Evolutionary conservation across 2,888 invertebrate genomes (phyloP), one percentile per base, ranked within the genome.

Genomic region (Steromphala cineraria): DNA sequence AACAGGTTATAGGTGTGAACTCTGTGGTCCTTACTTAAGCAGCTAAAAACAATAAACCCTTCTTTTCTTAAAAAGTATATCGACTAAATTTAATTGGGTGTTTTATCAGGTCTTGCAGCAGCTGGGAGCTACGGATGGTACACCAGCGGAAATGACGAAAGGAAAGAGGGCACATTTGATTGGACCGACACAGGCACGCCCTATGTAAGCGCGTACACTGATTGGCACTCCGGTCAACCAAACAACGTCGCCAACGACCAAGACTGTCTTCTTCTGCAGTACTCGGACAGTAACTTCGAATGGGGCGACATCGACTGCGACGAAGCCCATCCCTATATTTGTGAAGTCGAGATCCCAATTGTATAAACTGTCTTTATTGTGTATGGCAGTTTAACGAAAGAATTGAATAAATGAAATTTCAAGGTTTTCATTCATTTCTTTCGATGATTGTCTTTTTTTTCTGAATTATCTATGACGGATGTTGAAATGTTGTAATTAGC

Each of bases 261-360:
- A 82, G 80, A 90, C 80, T 90, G 89, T 79, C 80, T 90, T 5
- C 83, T 88, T 8, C 82, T 90, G 82, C 84, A 89, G 62, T 89
- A 89, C 81, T 83, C 85, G 2, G 78, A 80, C 7, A 82, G 80
- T 15, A 81, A 84, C 56, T 89, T 83, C 80, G 76, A 84, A 62
- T 89, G 89, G 89, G 89, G 89, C 1, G 89, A 89, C 74, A 86
- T 89, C 10, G 83, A 84, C 67, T 89, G 89, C 77, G 80, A 55
- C 15, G 85, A 84, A 28, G 81, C 78, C n/a, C 89, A 89, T 53
- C 89, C 89, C 7, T 89, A 86, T 67, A 89, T 89, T 71, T 89
- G 89, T 84, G 87, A 89, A 86, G 82, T 75, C 17, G 52, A 78
- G 21, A 15, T 79, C 10, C 81, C 81, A 28, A n/a, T 62, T 15